Evolutionary conservation across 2,888 invertebrate genomes (phyloP).

Genomic region (Lymantria dispar): DNA sequence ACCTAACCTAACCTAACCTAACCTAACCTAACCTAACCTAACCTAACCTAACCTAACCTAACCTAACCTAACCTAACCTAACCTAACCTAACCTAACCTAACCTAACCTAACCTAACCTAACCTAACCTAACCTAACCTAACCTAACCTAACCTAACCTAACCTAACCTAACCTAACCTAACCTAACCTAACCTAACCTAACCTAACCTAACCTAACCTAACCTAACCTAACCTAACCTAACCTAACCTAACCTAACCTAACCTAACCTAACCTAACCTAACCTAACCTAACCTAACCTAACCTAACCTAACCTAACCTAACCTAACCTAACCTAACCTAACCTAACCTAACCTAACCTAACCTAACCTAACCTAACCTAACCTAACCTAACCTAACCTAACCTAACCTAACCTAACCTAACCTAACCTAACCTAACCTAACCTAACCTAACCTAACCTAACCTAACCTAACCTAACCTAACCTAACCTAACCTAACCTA

Average conservation of each 20-base stretch:
- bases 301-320: slow-evolving; percentile 26
- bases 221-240: slow-evolving; percentile 13
- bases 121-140: slow-evolving; percentile 5
- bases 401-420: slow-evolving; percentile 14
- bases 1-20: slow-evolving; percentile 10
- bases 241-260: slow-evolving; percentile 20
- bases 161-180: slow-evolving; percentile 4
- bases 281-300: slow-evolving; percentile 25
- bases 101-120: slow-evolving; percentile 3
- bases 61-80: slow-evolving; percentile 5
- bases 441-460: slow-evolving; percentile 10
- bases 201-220: not conserved
- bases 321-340: slow-evolving; percentile 24
- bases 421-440: slow-evolving; percentile 11
- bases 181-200: slow-evolving; percentile 3
- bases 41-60: slow-evolving; percentile 8
- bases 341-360: slow-evolving; percentile 23
- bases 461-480: slow-evolving; percentile 11
- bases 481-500: slow-evolving; percentile 12
- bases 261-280: slow-evolving; percentile 22
- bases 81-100: slow-evolving; percentile 3
- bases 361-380: slow-evolving; percentile 15
- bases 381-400: slow-evolving; percentile 12
- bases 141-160: slow-evolving; percentile 5
- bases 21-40: slow-evolving; percentile 10